phyloP scores from a whole-genome alignment of 2,888 invertebrate species.

The Meteorus cinctellus region DNA sequence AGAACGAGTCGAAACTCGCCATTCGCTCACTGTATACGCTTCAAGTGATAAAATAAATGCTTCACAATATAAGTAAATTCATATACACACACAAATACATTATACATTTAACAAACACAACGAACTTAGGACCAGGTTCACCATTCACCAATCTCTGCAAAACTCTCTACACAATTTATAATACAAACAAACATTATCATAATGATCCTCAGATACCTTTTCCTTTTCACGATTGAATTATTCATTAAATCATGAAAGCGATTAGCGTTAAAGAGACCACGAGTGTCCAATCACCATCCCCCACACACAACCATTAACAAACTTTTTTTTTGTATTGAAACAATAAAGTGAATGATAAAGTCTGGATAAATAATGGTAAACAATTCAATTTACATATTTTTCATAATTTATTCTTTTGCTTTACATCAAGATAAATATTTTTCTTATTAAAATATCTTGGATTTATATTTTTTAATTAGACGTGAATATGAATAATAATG shows the following conservation, averaged over 20 bases:
- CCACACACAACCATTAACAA: background rate
- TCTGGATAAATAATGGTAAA: no score
- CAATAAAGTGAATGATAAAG: background rate
- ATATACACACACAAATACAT: no score
- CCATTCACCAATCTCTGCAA: background rate
- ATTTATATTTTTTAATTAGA: no score
- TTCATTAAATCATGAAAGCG: conserved; percentile 32
- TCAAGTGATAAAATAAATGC: conserved; percentile 15
- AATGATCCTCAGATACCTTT: conserved; percentile 30
- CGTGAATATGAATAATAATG: no score
- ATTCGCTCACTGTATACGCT: conserved; percentile 22
- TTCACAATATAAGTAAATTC: background rate
- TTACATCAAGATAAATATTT: no score
- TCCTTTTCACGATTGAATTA: conserved; percentile 38
- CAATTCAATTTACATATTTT: no score
- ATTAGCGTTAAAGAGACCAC: conserved; percentile 26
- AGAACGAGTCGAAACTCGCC: conserved; percentile 49
- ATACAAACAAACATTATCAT: background rate
- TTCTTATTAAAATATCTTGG: no score
- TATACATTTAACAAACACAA: no score
- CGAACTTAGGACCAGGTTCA: conserved; percentile 5
- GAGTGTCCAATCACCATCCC: conserved; percentile 24
- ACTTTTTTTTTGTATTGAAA: background rate
- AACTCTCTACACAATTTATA: background rate
- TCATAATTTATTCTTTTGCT: no score